Evolutionary conservation across 2,888 invertebrate genomes (phyloP).

Genomic region (Cepaea hortensis): DNA sequence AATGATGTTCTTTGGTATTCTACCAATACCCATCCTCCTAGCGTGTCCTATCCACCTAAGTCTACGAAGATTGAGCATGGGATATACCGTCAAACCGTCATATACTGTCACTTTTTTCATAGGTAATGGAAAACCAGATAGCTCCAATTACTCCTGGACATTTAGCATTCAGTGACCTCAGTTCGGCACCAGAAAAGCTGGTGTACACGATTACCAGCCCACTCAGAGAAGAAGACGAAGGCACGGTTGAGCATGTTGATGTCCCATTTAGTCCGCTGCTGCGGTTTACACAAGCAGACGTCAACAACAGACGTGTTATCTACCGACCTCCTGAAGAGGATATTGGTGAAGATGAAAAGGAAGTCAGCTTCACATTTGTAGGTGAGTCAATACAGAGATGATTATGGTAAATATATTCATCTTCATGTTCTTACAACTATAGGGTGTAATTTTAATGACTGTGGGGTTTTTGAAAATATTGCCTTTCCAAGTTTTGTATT

Average conservation of each 20-base stretch:
- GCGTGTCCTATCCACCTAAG: no score
- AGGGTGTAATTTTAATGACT: no score
- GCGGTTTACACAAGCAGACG: conserved; percentile 71
- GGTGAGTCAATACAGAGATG: conserved; percentile 56
- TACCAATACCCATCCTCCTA: no score
- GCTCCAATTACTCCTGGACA: conserved; percentile 62
- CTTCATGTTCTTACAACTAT: no score
- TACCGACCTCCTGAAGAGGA: conserved; percentile 69
- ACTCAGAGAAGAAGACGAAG: conserved; percentile 62
- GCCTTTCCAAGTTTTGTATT: no score
- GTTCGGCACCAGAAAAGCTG: conserved; percentile 58
- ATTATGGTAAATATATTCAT: no score
- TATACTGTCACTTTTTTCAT: neutral
- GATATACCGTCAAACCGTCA: no score
- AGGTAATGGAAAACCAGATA: conserved; percentile 69
- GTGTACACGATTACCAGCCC: conserved; percentile 63
- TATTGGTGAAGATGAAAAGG: conserved; percentile 60
- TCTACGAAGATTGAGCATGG: no score
- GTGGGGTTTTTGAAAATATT: no score
- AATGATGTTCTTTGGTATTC: no score
- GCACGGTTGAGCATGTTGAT: conserved; percentile 67
- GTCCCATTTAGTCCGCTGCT: conserved; percentile 62
- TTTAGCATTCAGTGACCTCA: conserved; percentile 60
- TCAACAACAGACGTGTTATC: conserved; percentile 69
- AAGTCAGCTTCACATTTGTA: conserved; percentile 67